Evolutionary conservation across 2,888 invertebrate genomes (phyloP), one percentile per base, ranked within the genome.

Genomic region (Teleiodes luculella): DNA sequence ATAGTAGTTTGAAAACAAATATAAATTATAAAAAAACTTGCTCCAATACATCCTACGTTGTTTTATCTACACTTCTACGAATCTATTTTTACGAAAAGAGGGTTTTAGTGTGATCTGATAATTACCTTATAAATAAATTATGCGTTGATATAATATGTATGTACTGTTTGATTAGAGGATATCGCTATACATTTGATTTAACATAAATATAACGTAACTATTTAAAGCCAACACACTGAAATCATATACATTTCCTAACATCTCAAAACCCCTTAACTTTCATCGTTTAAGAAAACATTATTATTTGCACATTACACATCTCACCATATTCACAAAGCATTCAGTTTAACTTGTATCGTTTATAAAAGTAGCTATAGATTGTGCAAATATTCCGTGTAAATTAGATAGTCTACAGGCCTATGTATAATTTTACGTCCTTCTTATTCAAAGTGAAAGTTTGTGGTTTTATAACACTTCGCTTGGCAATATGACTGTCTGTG

Each of bases 31-130:
- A 43, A 43, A n/a, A 46, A 47, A 33, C 37, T 7, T 54, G 33
- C 16, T 66, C 24, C 6, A 6, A 65, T 65, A 68, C 60, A 58
- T 69, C 62, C 81, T 85, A 83, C 71, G 68, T 78, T 76, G 75
- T 80, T 24, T 24, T 84, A 86, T 87, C 86, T 88, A 87, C 87
- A 88, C 83, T 85, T 86, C 87, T 88, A 87, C 85, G 85, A 63
- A 70, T 68, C 72, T 77, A 76, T 76, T 64, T 74, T 72, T 64
- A 65, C 58, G 56, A 70, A 75, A 68, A 54, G 67, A 76, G 67
- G 60, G 55, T 64, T 67, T 64, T 66, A 61, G 58, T 69, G 70
- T 69, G 70, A 66, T 63, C 70, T 70, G 68, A 70, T 76, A 68
- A 71, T 77, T 66, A 72, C 66, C 75, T 79, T 83, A 80, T 43